Conservation (phyloP, 1,140 invertebrate genomes). For the Monomorium pharaonis region DNA sequence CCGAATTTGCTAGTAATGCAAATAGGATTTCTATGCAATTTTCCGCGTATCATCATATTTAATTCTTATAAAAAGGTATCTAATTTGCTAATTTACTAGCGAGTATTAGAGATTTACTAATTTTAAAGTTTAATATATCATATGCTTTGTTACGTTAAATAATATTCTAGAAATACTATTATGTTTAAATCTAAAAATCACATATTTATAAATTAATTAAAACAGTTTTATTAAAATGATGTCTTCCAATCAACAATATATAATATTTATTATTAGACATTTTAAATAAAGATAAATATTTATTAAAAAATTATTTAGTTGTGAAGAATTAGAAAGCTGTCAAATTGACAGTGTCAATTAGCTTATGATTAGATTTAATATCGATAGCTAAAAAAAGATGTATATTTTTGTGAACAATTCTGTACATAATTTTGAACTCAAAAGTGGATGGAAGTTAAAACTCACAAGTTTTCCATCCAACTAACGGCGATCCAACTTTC, state of each 20-base stretch:
- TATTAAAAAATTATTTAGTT: neutral
- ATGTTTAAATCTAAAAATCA: neutral
- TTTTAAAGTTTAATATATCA: neutral
- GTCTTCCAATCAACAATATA: too few relatives aligned
- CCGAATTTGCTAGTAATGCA: neutral
- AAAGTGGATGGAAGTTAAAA: slow-evolving; percentile 34
- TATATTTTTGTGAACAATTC: neutral
- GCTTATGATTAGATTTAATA: neutral
- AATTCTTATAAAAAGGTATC: neutral
- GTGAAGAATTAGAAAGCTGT: neutral
- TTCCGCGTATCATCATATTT: neutral
- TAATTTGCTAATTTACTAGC: too few relatives aligned
- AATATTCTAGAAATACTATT: neutral
- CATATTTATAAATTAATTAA: neutral
- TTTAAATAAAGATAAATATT: too few relatives aligned
- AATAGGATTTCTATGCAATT: slow-evolving; percentile 41
- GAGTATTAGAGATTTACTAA: too few relatives aligned
- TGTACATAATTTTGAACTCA: slow-evolving; percentile 51
- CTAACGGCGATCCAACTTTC: slow-evolving; percentile 59
- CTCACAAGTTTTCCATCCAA: slow-evolving; percentile 47
- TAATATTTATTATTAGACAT: too few relatives aligned
- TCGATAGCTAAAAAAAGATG: neutral
- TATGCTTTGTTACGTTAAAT: neutral
- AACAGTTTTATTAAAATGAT: neutral
- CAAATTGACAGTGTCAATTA: too few relatives aligned